These are phyloP conservation scores for Bombus terrestris DNA, from an alignment of 1,140 invertebrate species.

Conservation along the genomic window DNA sequence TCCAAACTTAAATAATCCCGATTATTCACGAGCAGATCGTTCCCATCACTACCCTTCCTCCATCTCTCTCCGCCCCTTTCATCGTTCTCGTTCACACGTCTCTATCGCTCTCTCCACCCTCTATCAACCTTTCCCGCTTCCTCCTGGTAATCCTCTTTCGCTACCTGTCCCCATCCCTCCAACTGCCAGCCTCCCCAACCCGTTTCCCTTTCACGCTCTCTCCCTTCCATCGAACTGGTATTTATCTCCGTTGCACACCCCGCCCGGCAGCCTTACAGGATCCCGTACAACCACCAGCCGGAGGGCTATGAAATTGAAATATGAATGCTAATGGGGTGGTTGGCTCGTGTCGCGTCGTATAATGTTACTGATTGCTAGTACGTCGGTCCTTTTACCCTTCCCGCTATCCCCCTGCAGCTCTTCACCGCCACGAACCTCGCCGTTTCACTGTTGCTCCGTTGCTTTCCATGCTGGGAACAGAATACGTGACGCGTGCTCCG, in stretches of 20 bases:
- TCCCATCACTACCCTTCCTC: constrained; percentile 11
- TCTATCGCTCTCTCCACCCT: background rate
- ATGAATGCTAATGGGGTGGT: constrained; percentile 75
- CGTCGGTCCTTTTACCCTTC: constrained; percentile 46
- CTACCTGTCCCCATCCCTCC: constrained; percentile 24
- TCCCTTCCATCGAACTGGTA: constrained; percentile 54
- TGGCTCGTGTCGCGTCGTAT: constrained; percentile 63
- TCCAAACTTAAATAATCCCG: no score
- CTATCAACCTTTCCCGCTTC: background rate
- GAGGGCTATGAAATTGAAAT: constrained; percentile 76
- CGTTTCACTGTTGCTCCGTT: constrained; percentile 4
- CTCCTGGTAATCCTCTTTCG: constrained; percentile 51
- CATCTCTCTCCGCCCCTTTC: constrained; percentile 12
- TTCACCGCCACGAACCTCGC: background rate
- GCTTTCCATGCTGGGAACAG: constrained; percentile 16
- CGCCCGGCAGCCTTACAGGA: constrained; percentile 48
- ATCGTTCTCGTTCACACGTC: constrained; percentile 3
- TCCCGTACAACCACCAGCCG: constrained; percentile 52
- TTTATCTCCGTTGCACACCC: constrained; percentile 58
- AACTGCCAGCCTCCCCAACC: background rate
- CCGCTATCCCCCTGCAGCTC: background rate
- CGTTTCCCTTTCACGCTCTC: constrained; percentile 32
- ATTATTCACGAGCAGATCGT: background rate
- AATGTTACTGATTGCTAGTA: constrained; percentile 66
- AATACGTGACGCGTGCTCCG: constrained; percentile 20